phyloP scores from a whole-genome alignment of 2,797 vertebrate genomes.

The Cuniculus paca region DNA sequence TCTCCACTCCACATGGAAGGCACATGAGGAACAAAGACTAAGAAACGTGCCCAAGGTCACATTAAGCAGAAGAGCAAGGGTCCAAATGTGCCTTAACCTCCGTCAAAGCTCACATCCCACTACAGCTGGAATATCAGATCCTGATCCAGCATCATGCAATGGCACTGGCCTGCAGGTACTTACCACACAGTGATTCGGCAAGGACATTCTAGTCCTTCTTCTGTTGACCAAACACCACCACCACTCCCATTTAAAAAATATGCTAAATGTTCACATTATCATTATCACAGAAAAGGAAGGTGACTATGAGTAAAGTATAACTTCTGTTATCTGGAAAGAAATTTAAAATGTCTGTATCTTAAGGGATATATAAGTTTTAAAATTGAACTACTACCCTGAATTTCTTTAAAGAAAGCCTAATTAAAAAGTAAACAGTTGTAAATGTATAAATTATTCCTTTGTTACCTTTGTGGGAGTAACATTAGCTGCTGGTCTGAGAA shows the following conservation, averaged over 20 bases:
- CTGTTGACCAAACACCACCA: neutral
- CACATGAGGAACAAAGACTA: neutral
- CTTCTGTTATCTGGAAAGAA: conserved; percentile 47
- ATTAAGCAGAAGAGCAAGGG: conserved; percentile 11
- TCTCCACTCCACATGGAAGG: conserved; percentile 60
- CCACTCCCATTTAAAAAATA: conserved; percentile 50
- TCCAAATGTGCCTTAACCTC: conserved; percentile 9
- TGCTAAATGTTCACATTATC: conserved; percentile 39
- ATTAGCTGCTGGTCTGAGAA: conserved; percentile 95
- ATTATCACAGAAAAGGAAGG: conserved; percentile 59
- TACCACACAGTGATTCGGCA: conserved; percentile 3
- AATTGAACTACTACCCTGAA: conserved; percentile 55
- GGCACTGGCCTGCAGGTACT: neutral
- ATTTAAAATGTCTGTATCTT: conserved; percentile 48
- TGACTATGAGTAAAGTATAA: conserved; percentile 36
- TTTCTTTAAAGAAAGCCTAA: conserved; percentile 63
- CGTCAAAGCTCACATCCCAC: conserved; percentile 23
- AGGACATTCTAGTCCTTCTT: neutral
- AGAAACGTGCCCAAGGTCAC: conserved; percentile 33
- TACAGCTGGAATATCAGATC: neutral
- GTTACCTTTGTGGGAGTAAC: conserved; percentile 98
- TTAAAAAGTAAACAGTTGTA: conserved; percentile 73
- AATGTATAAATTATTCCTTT: conserved; percentile 72
- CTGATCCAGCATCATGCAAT: neutral
- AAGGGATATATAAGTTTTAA: conserved; percentile 48